Conservation (phyloP, 2,113 vertebrate genomes). For the Mus musculus region DNA sequence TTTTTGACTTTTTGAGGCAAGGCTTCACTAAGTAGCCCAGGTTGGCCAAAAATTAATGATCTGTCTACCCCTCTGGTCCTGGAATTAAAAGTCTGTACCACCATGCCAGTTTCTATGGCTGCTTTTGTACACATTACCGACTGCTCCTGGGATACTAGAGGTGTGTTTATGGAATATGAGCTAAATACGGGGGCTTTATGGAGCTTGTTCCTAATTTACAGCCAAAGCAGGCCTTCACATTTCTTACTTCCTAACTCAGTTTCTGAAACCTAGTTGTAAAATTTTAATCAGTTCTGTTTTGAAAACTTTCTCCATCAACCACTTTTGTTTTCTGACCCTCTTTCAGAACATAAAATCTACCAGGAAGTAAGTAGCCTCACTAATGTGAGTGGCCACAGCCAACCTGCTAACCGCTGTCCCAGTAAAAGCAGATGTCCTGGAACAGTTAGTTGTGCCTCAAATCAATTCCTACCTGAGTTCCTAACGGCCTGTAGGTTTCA, state of each 20-base stretch:
- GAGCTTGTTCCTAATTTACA: not conserved
- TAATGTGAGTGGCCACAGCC: not conserved
- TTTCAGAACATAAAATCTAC: not conserved
- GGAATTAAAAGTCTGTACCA: not conserved
- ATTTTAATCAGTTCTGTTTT: constrained; percentile 11
- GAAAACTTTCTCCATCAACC: not conserved
- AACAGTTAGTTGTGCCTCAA: constrained; percentile 24
- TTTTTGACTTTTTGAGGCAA: not conserved
- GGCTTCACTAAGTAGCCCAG: not conserved
- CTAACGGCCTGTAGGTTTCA: not conserved
- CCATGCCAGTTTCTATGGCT: not conserved
- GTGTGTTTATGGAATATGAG: not conserved
- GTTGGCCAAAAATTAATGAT: not conserved
- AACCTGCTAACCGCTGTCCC: not conserved
- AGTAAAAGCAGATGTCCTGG: not conserved
- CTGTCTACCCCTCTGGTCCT: not conserved
- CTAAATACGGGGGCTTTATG: not conserved
- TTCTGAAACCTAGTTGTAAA: not conserved
- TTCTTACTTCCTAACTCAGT: not conserved
- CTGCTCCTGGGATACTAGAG: not conserved
- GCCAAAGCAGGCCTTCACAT: not conserved
- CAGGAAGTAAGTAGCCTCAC: not conserved
- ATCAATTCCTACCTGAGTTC: not conserved
- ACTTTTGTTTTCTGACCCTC: constrained; percentile 10
- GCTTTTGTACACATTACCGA: not conserved